A percentile compares a stretch with the other conserved stretches of the same genome.
Conservation (phyloP, 1,140 invertebrate genomes). For the Apocrypta bakeri region DNA sequence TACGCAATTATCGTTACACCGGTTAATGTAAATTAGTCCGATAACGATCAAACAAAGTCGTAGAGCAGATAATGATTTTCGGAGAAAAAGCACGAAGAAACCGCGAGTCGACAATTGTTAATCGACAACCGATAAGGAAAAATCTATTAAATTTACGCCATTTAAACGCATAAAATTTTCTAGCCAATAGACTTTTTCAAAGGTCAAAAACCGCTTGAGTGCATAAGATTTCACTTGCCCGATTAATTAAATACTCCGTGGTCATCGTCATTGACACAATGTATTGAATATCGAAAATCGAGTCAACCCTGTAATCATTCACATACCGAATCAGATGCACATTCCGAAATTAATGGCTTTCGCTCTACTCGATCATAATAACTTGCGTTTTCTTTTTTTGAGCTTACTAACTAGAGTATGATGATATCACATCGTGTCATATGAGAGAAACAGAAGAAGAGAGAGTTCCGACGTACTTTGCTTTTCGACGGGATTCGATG, state of each 20-base stretch:
- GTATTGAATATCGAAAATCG: conserved; percentile 7
- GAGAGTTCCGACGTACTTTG: conserved; percentile 6
- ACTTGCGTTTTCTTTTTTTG: background rate
- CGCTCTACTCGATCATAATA: background rate
- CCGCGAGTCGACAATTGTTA: too few relatives aligned
- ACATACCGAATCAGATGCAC: too few relatives aligned
- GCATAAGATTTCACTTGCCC: conserved; percentile 15
- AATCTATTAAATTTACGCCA: background rate
- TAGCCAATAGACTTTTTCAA: background rate
- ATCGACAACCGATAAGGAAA: background rate
- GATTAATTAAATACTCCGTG: background rate
- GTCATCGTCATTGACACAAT: background rate
- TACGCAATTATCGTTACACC: background rate
- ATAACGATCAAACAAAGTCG: conserved; percentile 8
- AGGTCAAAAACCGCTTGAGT: background rate
- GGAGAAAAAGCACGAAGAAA: too few relatives aligned
- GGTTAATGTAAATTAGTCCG: conserved; percentile 1
- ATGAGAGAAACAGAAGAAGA: background rate
- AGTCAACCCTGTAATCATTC: background rate
- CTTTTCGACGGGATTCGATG: background rate
- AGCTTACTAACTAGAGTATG: conserved; percentile 19
- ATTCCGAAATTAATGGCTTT: too few relatives aligned
- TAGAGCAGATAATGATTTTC: too few relatives aligned
- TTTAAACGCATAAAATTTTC: background rate
- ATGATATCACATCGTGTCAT: background rate